Evolutionary conservation across 1,140 invertebrate species (phyloP), one percentile per base, ranked within the genome.

Genomic region (Thaumetopoea pityocampa): DNA sequence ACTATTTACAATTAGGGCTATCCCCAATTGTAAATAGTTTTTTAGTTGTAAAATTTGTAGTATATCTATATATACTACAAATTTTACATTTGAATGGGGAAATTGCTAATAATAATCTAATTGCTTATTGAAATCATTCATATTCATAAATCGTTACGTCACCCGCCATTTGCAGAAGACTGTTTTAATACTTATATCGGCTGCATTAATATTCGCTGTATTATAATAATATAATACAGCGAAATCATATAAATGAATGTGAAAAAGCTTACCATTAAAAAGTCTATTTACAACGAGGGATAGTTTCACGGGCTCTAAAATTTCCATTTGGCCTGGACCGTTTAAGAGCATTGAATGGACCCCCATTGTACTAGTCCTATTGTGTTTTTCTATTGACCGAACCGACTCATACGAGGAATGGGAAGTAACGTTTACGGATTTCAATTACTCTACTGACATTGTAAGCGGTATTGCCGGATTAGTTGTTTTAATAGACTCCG

Each of bases 351-450:
- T 55, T 64, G 57, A 61, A 57, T 58, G 47, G 54, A 11, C 10
- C 8, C n/a, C 54, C 35, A 68, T 68, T 68, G 61, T 65, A 36
- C 29, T 15, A 11, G 27, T 5, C 8, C 58, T 26, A 65, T 66
- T 69, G 62, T 66, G 50, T 65, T 63, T 68, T 63, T 65, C 51
- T 57, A 66, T 67, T 51, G 57, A 49, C 53, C 49, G 35, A 40
- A 41, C 34, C 33, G 42, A 47, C 57, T 56, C 51, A 67, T 61
- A 48, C 41, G 44, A 50, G 40, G 30, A 52, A 45, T 43, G 51
- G 32, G n/a, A 36, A 41, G 48, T 18, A 42, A 34, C 45, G 42
- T 57, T 49, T 45, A 51, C 54, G 45, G 50, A 60, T 58, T 67
- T 54, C 61, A 62, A 67, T 67, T 61, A 67, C 50, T 42, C 24